Conservation (phyloP, 2,888 invertebrate genomes). For the Nephrotoma guestfalica region DNA sequence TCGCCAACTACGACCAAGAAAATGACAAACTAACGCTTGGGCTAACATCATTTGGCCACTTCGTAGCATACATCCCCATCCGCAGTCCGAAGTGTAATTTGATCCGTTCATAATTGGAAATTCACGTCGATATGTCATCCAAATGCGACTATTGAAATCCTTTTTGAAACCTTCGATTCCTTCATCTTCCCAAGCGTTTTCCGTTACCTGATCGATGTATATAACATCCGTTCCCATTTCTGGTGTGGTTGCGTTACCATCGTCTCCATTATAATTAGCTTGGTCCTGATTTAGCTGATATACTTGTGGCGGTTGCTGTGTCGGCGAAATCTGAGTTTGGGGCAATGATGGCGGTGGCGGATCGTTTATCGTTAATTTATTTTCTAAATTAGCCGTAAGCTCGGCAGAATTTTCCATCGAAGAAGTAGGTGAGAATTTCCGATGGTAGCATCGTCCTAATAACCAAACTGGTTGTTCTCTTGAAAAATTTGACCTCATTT, state of each 20-base stretch:
- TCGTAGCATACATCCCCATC: conserved; percentile 81
- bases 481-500: conserved; percentile 59
- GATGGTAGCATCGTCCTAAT: conserved; percentile 68
- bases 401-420: conserved; percentile 34
- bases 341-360: neutral
- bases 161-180: conserved; percentile 72
- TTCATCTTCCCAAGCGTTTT: conserved; percentile 27
- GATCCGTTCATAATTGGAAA: conserved; percentile 71
- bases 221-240: conserved; percentile 8
- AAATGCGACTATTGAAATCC: conserved; percentile 69
- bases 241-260: neutral
- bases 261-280: neutral
- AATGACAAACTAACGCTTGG: conserved; percentile 70
- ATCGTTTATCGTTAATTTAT: conserved; percentile 11
- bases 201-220: conserved; percentile 19
- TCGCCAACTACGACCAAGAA: conserved; percentile 75
- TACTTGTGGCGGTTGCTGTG: conserved; percentile 9
- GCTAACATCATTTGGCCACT: conserved; percentile 89
- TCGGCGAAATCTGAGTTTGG: neutral
- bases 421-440: conserved; percentile 47
- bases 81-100: conserved; percentile 74
- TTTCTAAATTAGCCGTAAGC: conserved; percentile 14
- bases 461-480: conserved; percentile 82
- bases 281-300: neutral
- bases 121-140: conserved; percentile 79